Base-by-base conservation (phyloP, 2,888 invertebrate genomes). In the Smittia sp. region DNA sequence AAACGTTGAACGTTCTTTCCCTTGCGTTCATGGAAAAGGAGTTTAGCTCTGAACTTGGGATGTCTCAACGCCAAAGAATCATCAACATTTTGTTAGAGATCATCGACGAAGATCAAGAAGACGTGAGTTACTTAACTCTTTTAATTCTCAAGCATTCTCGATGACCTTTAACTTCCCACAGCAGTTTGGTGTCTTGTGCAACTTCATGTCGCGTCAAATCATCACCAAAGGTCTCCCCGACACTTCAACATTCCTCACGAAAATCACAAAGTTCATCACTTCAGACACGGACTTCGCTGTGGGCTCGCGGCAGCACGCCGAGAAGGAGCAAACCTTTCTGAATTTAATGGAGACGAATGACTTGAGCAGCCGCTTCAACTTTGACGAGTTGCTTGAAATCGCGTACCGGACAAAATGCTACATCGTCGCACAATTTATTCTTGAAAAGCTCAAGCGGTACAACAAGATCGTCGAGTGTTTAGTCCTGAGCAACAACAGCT, bases 21-120 rank as follows among this genome's bases (percentile, higher is more conserved):
- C 84, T 94, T 80, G 93, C 93, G 58, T 94, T 94, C 83, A 90
- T 91, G 77, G 93, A 93, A 79, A 86, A 86, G 11, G 91, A 92
- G 80, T 92, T 93, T 79, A 86, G 86, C 25, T 87, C 89, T 11
- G 90, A 91, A 79, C 84, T 91, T 81, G 90, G 90, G 0, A 82
- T 86, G 66, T 83, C 88, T 24, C 89, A 91, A 79, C 85, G 90
- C 72, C 92, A 93, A 79, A 82, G 92, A 75, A 86, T 94, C 69
- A 88, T 93, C 39, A 90, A 93, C 79, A 91, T 94, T 78, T 83
- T 94, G 41, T 82, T 93, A 68, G 88, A 88, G 79, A 88, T 93
- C 69, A 90, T 93, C 83, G 39, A 46, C 25, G 85, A 88, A 74
- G 84, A 86, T 63, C 88, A 88, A 77, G 89, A 89, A 78, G 84